Conservation (phyloP, 2,113 vertebrate species). For the Anoura caudifer region DNA sequence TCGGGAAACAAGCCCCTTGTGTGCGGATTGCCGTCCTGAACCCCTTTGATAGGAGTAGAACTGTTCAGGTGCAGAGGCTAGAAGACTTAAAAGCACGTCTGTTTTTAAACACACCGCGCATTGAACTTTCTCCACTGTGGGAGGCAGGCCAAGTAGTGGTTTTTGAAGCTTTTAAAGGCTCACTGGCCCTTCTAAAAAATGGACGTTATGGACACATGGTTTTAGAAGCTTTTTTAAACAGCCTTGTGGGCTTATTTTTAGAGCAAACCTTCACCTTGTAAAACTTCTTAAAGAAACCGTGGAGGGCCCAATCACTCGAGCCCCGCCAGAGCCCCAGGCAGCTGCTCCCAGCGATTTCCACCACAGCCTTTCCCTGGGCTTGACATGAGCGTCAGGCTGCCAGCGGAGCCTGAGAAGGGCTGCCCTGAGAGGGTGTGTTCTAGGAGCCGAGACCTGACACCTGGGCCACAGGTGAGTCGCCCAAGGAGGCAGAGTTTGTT, state of each 20-base stretch:
- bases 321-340: not conserved
- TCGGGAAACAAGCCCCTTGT: not conserved
- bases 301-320: not conserved
- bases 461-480: not conserved
- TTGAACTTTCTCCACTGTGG: slow-evolving; percentile 46
- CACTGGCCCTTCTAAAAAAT: slow-evolving; percentile 50
- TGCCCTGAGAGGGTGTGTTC: not conserved
- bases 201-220: slow-evolving; percentile 45
- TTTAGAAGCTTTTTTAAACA: slow-evolving; percentile 60
- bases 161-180: slow-evolving; percentile 68
- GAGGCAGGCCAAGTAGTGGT: slow-evolving; percentile 45
- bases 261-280: slow-evolving; percentile 60
- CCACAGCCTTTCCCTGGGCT: not conserved
- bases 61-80: slow-evolving; percentile 11
- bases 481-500: not conserved
- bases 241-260: slow-evolving; percentile 61
- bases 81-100: slow-evolving; percentile 53
- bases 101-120: slow-evolving; percentile 25
- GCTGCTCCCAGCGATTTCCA: slow-evolving; percentile 3
- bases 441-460: not conserved
- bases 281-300: slow-evolving; percentile 61
- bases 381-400: not conserved
- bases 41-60: not conserved
- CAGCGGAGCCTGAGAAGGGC: not conserved
- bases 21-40: not conserved